Base-by-base conservation (phyloP, 2,113 vertebrate genomes). In the Lynx canadensis region DNA sequence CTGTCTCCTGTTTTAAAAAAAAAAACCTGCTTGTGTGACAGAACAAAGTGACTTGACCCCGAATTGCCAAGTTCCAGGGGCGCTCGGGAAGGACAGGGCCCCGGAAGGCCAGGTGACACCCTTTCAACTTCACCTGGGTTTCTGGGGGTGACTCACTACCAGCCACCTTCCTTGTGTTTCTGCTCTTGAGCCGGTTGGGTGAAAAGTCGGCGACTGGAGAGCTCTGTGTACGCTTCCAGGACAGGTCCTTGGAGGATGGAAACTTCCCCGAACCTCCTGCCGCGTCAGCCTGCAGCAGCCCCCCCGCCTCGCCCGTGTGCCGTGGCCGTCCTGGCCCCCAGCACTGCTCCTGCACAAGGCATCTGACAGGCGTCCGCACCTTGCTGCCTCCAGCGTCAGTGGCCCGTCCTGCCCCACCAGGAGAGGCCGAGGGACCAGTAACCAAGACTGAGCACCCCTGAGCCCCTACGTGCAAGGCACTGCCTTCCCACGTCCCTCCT, bases 321-420 rank as follows among this genome's bases (percentile, higher is more conserved):
- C 4, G 23, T 8, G 1, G 15, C 55, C 15, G 0, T 0, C 0
- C 73, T 0, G 27, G 65, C 73, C 25, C 50, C 38, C 38, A 6
- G 66, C 65, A n/a, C 81, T 25, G 0, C 50, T 11, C 10, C 6
- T 7, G 3, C 29, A 10, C n/a, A 23, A 36, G 76, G 76, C 16
- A 8, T 63, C 52, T 4, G 16, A 23, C n/a, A 5, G 19, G 21
- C 9, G 0, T 27, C 19, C 1, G 0, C 11, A 7, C 52, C 41
- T 21, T 12, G 29, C 16, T 6, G 9, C 38, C 66, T 38, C 65
- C 21, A 0, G 5, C 1, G 48, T 33, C 11, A 74, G 4, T 8
- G 15, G 48, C 66, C 25, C 4, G 0, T 19, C 27, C 33, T 3
- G 45, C 9, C 25, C 7, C 5, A 8, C 31, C 27, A 1, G 4